Evolutionary conservation across 2,888 invertebrate genomes (phyloP), one percentile per base, ranked within the genome.

Genomic region (Drosophila algonquin): DNA sequence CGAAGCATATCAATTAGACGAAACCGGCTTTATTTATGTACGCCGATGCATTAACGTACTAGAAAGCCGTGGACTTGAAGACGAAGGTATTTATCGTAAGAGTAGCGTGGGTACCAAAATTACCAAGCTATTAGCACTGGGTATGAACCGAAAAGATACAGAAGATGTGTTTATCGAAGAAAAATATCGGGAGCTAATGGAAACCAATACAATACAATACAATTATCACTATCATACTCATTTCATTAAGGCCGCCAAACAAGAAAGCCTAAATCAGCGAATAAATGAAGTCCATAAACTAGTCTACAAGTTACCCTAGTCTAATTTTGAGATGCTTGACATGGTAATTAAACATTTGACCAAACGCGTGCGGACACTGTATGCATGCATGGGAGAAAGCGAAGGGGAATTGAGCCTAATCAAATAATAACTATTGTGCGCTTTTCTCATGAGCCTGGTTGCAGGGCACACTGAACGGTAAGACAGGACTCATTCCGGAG

Each of bases 321-420:
- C 93, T 75, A 97, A 98, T 93, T 95, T 95, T 86, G 95, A 96
- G 84, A 97, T 99, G 95, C 93, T 99, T 88, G 95, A 96, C 79
- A 94, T 97, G 78, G 94, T 99, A 73, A 94, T 98, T 71, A 94
- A 94, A 83, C 99, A 99, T 93, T 94, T 99, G 90, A 95, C 95
- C 91, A 96, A 95, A 92, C 94, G 97, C 91, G 99, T 98, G 74
- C 94, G 98, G 90, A 99, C 99, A 59, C 93, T 99, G 80, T 99
- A 98, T 93, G 97, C 98, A 58, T 99, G 99, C 92, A 94, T 98
- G 81, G 99, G 98, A 62, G 99, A 98, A 93, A 97, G 98, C 93
- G 98, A 98, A 91, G 97, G 98, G 76, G 99, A 99, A 94, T 99
- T 94, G 98, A 98, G 93, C 98, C 99, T 76, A 99, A 99, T 94